Percentiles rank a stretch among this genome's conserved stretches.
Conservation (phyloP, 2,888 invertebrate genomes). For the Caenorhabditis sp. region DNA sequence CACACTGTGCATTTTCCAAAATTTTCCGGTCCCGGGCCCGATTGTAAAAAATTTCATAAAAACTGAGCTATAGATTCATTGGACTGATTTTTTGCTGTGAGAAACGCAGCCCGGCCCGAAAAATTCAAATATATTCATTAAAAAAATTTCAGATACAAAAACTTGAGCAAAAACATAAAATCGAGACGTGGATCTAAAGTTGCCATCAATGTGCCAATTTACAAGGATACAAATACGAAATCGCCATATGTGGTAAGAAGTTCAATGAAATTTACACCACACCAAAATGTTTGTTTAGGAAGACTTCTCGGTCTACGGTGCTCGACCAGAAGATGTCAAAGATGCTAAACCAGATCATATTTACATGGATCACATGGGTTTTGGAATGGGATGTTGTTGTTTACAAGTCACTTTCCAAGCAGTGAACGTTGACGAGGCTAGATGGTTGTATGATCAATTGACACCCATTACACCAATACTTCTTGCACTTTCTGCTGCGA, state of each 20-base stretch:
- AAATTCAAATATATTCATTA: background rate
- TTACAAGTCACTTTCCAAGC: slow-evolving; percentile 82
- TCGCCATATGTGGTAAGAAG: slow-evolving; percentile 75
- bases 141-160: slow-evolving; percentile 73
- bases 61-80: too few relatives aligned
- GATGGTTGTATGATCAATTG: slow-evolving; percentile 93
- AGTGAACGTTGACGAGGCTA: slow-evolving; percentile 87
- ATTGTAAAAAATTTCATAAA: too few relatives aligned
- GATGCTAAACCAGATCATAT: slow-evolving; percentile 87
- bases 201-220: slow-evolving; percentile 91
- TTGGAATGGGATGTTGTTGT: slow-evolving; percentile 91
- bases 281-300: slow-evolving; percentile 75
- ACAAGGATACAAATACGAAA: slow-evolving; percentile 84
- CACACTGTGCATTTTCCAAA: too few relatives aligned
- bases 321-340: slow-evolving; percentile 70
- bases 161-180: slow-evolving; percentile 90
- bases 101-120: too few relatives aligned
- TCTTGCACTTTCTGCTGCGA: slow-evolving; percentile 95
- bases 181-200: slow-evolving; percentile 91
- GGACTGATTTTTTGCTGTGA: too few relatives aligned
- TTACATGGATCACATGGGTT: slow-evolving; percentile 99
- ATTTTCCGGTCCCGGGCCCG: too few relatives aligned
- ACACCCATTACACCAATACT: slow-evolving; percentile 95
- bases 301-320: slow-evolving; percentile 72
- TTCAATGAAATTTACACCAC: background rate